Evolutionary conservation across 2,888 invertebrate species (phyloP).

Genomic region (Nomada fucata): DNA sequence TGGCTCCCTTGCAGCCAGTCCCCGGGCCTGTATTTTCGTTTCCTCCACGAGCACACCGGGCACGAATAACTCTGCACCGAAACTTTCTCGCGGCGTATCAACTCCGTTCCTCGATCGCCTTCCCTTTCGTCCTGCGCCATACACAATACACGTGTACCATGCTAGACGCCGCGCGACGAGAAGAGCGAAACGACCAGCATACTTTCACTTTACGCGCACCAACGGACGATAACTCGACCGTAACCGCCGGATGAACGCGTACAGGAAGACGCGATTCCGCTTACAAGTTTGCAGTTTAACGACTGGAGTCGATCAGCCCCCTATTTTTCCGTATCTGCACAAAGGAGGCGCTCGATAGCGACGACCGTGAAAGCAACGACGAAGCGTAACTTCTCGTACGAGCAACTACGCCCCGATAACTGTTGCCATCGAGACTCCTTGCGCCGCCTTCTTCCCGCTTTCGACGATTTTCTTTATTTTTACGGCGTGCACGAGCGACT

Average conservation of each 20-base stretch:
- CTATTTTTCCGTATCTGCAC: conserved; percentile 44
- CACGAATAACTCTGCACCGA: conserved; percentile 41
- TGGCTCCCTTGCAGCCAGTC: conserved; percentile 22
- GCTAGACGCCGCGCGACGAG: conserved; percentile 51
- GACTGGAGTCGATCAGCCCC: conserved; percentile 64
- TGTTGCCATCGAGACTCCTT: conserved; percentile 31
- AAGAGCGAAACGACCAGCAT: conserved; percentile 62
- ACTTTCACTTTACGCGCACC: conserved; percentile 74
- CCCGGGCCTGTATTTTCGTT: conserved; percentile 43
- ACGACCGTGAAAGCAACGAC: conserved; percentile 38
- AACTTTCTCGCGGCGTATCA: conserved; percentile 56
- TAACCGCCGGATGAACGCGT: conserved; percentile 70
- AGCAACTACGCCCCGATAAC: conserved; percentile 54
- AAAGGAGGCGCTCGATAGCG: conserved; percentile 46
- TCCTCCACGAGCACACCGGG: conserved; percentile 31
- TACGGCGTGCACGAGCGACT: conserved; percentile 45
- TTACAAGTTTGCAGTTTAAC: conserved; percentile 76
- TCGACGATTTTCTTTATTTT: conserved; percentile 45
- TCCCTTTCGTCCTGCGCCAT: conserved; percentile 32
- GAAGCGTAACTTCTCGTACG: conserved; percentile 62
- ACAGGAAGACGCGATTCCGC: conserved; percentile 69
- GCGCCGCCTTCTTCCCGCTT: neutral
- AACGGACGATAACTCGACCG: conserved; percentile 72
- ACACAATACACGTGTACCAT: neutral
- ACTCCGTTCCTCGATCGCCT: conserved; percentile 7